Percentiles rank a stretch among this genome's conserved stretches.
phyloP scores from a whole-genome alignment of 2,888 invertebrate genomes.

The Cheilosia scutellata region DNA sequence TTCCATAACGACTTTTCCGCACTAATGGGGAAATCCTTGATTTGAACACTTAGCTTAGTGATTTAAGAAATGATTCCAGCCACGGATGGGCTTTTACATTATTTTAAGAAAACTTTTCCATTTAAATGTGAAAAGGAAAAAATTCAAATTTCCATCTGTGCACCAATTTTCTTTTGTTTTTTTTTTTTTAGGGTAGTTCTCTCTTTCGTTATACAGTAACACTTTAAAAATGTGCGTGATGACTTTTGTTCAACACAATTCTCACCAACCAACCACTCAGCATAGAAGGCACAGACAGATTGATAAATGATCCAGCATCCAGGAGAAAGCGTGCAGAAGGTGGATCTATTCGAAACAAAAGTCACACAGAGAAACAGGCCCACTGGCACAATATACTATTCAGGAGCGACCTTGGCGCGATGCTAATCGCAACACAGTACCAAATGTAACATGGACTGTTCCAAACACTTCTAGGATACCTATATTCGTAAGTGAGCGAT shows the following conservation, averaged over 20 bases:
- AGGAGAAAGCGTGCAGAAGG: constrained; percentile 48
- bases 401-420: constrained; percentile 60
- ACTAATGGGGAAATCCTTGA: constrained; percentile 66
- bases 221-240: constrained; percentile 62
- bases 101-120: constrained; percentile 46
- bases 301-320: constrained; percentile 67
- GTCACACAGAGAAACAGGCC: constrained; percentile 12
- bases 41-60: constrained; percentile 72
- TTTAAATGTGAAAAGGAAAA: constrained; percentile 34
- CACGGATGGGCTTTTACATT: constrained; percentile 44
- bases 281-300: constrained; percentile 53
- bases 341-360: constrained; percentile 32
- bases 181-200: not conserved
- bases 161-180: constrained; percentile 7
- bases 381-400: constrained; percentile 16
- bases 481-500: not conserved
- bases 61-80: constrained; percentile 55
- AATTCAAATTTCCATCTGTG: constrained; percentile 34
- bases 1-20: constrained; percentile 46
- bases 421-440: constrained; percentile 33
- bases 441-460: not conserved
- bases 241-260: constrained; percentile 60
- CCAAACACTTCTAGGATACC: not conserved
- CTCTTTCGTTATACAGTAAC: constrained; percentile 6
- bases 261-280: constrained; percentile 7